Percentiles rank a stretch among this genome's conserved stretches.
Evolutionary conservation across 2,797 vertebrate genomes (phyloP).

Genomic region (Lycodopsis pacificus): DNA sequence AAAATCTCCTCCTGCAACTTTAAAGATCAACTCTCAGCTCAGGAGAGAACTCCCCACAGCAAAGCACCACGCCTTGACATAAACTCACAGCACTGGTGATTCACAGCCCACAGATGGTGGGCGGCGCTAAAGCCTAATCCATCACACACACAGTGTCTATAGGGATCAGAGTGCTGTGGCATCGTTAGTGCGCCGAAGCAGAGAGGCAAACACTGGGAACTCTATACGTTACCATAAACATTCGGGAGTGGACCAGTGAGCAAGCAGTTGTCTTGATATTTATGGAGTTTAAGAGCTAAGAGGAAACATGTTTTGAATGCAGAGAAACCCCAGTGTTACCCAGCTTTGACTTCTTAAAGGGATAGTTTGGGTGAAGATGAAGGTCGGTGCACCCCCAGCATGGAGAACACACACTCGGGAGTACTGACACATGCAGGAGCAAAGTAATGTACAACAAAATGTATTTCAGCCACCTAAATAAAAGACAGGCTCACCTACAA

Average conservation of each 20-base stretch:
- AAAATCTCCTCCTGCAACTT: constrained; percentile 26
- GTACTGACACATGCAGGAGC: background rate
- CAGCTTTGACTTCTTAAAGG: constrained; percentile 36
- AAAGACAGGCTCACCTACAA: background rate
- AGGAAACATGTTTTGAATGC: constrained; percentile 41
- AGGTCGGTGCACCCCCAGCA: background rate
- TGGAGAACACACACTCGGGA: background rate
- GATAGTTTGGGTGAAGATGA: background rate
- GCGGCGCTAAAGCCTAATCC: constrained; percentile 76
- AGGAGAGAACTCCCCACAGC: constrained; percentile 37
- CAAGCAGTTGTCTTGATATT: constrained; percentile 34
- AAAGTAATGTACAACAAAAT: background rate
- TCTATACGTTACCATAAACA: constrained; percentile 33
- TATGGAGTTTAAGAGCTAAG: constrained; percentile 20
- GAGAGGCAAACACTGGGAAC: constrained; percentile 31
- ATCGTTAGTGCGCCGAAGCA: constrained; percentile 22
- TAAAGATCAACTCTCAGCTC: constrained; percentile 46
- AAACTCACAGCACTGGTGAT: constrained; percentile 46
- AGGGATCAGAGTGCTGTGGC: constrained; percentile 42
- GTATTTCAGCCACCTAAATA: background rate
- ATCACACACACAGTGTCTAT: constrained; percentile 54
- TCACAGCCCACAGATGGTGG: constrained; percentile 69
- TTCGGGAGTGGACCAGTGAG: constrained; percentile 3
- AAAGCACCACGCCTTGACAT: constrained; percentile 31
- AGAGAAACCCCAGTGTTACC: constrained; percentile 28